Conservation (phyloP, 2,888 invertebrate genomes). For the Epinotia demarniana region DNA sequence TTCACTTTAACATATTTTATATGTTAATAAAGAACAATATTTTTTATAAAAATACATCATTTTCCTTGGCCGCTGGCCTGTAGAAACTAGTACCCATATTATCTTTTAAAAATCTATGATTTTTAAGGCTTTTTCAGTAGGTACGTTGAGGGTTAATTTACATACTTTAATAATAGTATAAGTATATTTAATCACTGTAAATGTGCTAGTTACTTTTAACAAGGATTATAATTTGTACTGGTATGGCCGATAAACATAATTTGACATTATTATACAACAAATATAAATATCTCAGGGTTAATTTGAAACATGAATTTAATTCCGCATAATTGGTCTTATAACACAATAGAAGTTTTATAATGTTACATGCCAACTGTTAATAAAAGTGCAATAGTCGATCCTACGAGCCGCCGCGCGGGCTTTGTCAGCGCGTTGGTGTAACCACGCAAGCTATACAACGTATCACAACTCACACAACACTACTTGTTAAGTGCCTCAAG, state of each 20-base stretch:
- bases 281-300: constrained; percentile 70
- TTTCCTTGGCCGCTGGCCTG: constrained; percentile 71
- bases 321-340: constrained; percentile 59
- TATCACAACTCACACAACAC: constrained; percentile 48
- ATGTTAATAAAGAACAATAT: constrained; percentile 84
- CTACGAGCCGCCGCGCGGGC: constrained; percentile 48
- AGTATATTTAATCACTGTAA: constrained; percentile 78
- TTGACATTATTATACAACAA: constrained; percentile 66
- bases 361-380: constrained; percentile 70
- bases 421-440: constrained; percentile 44
- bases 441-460: background rate
- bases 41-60: constrained; percentile 83
- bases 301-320: constrained; percentile 62
- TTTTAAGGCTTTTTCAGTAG: constrained; percentile 81
- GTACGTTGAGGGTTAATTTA: constrained; percentile 77
- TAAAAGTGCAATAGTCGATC: constrained; percentile 70
- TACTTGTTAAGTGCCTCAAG: constrained; percentile 58
- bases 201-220: constrained; percentile 76
- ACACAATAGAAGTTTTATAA: constrained; percentile 62
- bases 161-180: constrained; percentile 73
- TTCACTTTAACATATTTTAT: constrained; percentile 83
- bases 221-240: constrained; percentile 78
- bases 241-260: constrained; percentile 76
- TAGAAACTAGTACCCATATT: constrained; percentile 80
- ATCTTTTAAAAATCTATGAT: constrained; percentile 80